A percentile compares a stretch with the other conserved stretches of the same genome.
These are phyloP conservation scores for Nansenia antarctica DNA, from an alignment of 2,113 vertebrate species.

Conservation along the genomic window DNA sequence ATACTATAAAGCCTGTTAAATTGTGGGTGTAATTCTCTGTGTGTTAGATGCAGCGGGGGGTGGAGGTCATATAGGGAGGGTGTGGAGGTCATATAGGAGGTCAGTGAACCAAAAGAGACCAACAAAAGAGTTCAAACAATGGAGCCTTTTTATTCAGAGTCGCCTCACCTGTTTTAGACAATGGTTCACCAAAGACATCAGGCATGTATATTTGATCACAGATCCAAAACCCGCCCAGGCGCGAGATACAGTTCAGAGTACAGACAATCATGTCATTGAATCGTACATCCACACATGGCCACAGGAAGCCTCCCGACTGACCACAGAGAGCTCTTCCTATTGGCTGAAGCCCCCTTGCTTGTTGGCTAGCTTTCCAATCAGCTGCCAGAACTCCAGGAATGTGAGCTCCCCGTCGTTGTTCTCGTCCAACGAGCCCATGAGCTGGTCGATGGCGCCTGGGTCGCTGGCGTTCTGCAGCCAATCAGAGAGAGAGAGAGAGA, in stretches of 20 bases:
- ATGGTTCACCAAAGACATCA: slow-evolving; percentile 47
- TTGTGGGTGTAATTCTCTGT: slow-evolving; percentile 50
- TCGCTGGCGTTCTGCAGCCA: slow-evolving; percentile 64
- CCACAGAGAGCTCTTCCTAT: slow-evolving; percentile 21
- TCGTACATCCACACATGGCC: no score
- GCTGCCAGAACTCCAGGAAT: slow-evolving; percentile 79
- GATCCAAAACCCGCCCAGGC: slow-evolving; percentile 14
- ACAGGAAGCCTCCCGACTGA: not conserved
- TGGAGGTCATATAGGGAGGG: no score
- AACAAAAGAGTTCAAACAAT: slow-evolving; percentile 40
- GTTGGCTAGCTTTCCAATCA: slow-evolving; percentile 73
- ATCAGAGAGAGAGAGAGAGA: slow-evolving; percentile 27
- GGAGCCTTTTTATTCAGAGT: slow-evolving; percentile 62
- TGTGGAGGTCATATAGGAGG: slow-evolving; percentile 35
- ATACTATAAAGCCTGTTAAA: slow-evolving; percentile 49
- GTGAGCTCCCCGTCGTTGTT: slow-evolving; percentile 78
- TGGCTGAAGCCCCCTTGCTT: slow-evolving; percentile 68
- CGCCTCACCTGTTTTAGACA: slow-evolving; percentile 43
- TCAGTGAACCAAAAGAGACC: slow-evolving; percentile 62
- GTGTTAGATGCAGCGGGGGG: no score
- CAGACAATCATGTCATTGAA: no score
- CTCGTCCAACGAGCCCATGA: slow-evolving; percentile 73
- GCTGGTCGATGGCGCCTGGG: slow-evolving; percentile 60
- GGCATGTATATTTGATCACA: slow-evolving; percentile 19
- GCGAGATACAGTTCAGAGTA: not conserved